A percentile compares a stretch with the other conserved stretches of the same genome.
phyloP scores from a whole-genome alignment of 1,140 invertebrate species.

The Apis cerana region DNA sequence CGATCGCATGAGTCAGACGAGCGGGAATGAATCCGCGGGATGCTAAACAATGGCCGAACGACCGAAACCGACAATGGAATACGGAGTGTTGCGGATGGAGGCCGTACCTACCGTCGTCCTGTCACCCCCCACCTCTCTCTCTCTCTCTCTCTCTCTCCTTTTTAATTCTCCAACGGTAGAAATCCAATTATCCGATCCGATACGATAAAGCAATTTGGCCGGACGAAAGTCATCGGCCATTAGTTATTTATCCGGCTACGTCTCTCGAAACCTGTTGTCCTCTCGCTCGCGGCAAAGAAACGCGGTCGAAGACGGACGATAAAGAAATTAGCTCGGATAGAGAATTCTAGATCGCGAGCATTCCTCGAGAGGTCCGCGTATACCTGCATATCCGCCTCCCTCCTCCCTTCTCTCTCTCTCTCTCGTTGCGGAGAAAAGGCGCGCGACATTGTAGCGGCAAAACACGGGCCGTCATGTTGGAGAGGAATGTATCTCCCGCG shows the following conservation, averaged over 20 bases:
- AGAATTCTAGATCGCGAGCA: slow-evolving; percentile 21
- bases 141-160: slow-evolving; percentile 21
- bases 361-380: neutral
- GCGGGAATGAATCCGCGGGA: slow-evolving; percentile 63
- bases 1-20: slow-evolving; percentile 73
- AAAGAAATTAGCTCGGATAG: slow-evolving; percentile 13
- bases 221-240: too few species aligned
- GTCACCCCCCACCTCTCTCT: slow-evolving; percentile 44
- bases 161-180: too few species aligned
- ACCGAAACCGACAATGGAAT: slow-evolving; percentile 71
- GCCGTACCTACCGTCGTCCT: slow-evolving; percentile 20
- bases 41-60: slow-evolving; percentile 70
- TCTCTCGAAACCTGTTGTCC: neutral
- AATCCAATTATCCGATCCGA: too few species aligned
- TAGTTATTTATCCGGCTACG: too few species aligned
- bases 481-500: slow-evolving; percentile 23
- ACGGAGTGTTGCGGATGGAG: slow-evolving; percentile 49
- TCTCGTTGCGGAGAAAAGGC: neutral
- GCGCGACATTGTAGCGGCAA: slow-evolving; percentile 20
- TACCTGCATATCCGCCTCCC: too few species aligned
- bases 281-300: neutral
- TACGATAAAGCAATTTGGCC: too few species aligned
- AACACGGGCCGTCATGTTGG: neutral
- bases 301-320: neutral
- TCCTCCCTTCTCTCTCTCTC: neutral